Conservation (phyloP, 2,888 invertebrate genomes). For the Chorisops tibialis region DNA sequence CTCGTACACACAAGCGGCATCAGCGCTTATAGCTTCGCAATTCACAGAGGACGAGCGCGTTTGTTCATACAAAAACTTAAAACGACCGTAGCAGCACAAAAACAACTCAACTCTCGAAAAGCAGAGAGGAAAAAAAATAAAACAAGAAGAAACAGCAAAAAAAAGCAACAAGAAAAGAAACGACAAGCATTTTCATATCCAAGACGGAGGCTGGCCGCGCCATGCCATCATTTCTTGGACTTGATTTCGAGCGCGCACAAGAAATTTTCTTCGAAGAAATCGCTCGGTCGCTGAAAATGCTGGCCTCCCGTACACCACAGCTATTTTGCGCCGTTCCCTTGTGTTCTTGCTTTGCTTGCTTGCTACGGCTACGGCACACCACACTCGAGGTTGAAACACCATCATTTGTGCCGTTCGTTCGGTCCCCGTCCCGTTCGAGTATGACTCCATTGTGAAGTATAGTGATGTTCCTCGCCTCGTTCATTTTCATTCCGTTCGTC, state of each 20-base stretch:
- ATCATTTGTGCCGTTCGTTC: too few relatives aligned
- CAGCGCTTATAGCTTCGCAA: neutral
- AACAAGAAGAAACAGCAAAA: constrained; percentile 24
- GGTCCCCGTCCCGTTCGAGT: too few relatives aligned
- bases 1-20: neutral
- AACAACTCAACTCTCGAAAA: neutral
- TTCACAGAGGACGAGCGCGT: too few relatives aligned
- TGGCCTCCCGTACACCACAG: constrained; percentile 45
- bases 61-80: neutral
- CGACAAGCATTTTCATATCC: constrained; percentile 33
- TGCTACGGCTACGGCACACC: neutral
- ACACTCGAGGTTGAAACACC: too few relatives aligned
- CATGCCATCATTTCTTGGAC: constrained; percentile 17
- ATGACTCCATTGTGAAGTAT: too few relatives aligned
- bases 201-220: constrained; percentile 29
- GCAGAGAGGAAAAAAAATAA: neutral
- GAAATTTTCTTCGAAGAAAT: constrained; percentile 22
- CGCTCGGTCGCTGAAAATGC: constrained; percentile 45
- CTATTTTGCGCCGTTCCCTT: constrained; percentile 40
- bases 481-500: too few relatives aligned
- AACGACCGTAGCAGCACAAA: neutral
- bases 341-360: constrained; percentile 35
- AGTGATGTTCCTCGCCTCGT: too few relatives aligned
- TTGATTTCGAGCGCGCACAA: constrained; percentile 8
- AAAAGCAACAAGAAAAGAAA: constrained; percentile 28